Evolutionary conservation across 2,888 invertebrate genomes (phyloP).

Genomic region (Strigamia maritima): DNA sequence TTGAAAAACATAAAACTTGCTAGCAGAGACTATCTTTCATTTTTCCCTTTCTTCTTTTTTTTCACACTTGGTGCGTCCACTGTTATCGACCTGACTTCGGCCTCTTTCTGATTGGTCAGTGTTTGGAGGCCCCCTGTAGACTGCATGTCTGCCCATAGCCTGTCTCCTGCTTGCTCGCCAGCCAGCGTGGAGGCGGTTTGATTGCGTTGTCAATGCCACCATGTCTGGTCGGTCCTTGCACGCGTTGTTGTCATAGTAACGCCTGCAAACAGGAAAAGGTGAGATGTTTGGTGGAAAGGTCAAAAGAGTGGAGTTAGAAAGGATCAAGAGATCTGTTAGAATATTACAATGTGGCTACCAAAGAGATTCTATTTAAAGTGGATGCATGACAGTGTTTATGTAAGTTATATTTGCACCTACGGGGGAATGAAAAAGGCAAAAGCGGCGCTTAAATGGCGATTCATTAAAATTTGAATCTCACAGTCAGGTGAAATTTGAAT

Average conservation of each 20-base stretch:
- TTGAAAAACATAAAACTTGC: constrained; percentile 5
- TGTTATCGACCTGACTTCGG: constrained; percentile 5
- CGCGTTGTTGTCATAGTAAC: constrained; percentile 7
- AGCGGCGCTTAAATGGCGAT: background rate
- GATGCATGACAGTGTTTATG: background rate
- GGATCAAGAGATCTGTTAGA: constrained; percentile 1
- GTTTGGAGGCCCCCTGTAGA: constrained; percentile 19
- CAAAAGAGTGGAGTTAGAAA: constrained; percentile 8
- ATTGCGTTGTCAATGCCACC: constrained; percentile 26
- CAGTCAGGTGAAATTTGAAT: background rate
- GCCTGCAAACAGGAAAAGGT: constrained; percentile 10
- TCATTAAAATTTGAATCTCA: background rate
- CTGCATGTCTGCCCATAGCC: constrained; percentile 14
- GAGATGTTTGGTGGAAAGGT: constrained; percentile 15
- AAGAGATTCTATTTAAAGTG: constrained; percentile 5
- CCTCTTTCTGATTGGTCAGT: background rate
- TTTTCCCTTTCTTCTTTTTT: constrained; percentile 5
- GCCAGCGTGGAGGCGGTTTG: constrained; percentile 29
- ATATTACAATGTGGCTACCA: constrained; percentile 9
- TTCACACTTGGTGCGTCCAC: constrained; percentile 6
- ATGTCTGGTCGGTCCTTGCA: constrained; percentile 17
- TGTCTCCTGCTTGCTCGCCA: constrained; percentile 9
- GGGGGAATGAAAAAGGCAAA: background rate
- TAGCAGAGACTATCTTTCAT: constrained; percentile 15
- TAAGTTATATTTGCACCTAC: no score